Evolutionary conservation across 2,113 vertebrate genomes (phyloP), one percentile per base, ranked within the genome.

Genomic region (Oryzias woworae): DNA sequence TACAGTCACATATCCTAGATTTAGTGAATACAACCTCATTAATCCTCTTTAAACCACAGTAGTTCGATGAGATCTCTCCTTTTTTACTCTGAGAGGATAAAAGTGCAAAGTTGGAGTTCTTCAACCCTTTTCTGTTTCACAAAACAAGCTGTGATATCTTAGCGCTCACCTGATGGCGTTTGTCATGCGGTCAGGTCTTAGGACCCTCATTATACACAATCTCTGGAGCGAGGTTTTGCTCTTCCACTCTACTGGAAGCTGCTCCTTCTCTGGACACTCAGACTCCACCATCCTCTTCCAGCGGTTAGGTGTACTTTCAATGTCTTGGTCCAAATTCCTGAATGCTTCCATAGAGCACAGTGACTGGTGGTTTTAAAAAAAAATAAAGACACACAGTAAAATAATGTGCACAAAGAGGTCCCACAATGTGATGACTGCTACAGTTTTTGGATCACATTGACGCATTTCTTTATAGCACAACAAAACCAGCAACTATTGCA

Each of bases 241-340:
- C 86, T 97, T 98, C 97, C 97, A 98, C 14, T 97, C 97, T 81
- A 96, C 96, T 0, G 97, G 97, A 58, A 99, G 93, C 77, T 93
- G 96, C 81, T 98, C 97, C 67, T 94, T 96, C 65, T 99, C 97
- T 0, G 97, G 97, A 84, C 93, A 95, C 84, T 98, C 94, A 0
- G 93, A 96, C 73, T 98, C 96, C 2, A 94, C 93, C 66, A 98
- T 95, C 62, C 95, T 98, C 80, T 94, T 98, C 97, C 97, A 99
- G 22, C 94, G 90, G 20, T 96, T 98, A 49, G 95, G 91, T 3
- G 96, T 98, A 0, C 95, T 96, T 52, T 98, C 95, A 0, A 99
- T 94, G 67, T 99, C 97, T 53, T 92, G 87, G 66, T 98, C 97
- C 82, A 99, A 87, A 71, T 95, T 95, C 47, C 75, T 87, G 82